A percentile compares a stretch with the other conserved stretches of the same genome.
These are phyloP conservation scores for Drosophila varians DNA, from an alignment of 1,140 invertebrate genomes.

Conservation along the genomic window DNA sequence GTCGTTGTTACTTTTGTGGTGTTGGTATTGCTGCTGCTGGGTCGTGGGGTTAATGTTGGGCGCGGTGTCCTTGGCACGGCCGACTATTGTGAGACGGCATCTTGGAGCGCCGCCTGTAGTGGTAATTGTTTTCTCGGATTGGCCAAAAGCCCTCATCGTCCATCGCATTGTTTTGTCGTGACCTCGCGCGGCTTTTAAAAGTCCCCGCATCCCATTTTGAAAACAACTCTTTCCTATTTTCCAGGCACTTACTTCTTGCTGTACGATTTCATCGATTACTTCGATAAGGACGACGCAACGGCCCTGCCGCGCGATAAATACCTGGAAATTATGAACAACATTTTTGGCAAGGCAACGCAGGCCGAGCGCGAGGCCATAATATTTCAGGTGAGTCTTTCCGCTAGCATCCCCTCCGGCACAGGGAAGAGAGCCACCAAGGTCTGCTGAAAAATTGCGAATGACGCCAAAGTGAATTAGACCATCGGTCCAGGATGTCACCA, in stretches of 20 bases:
- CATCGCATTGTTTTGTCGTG: slow-evolving; percentile 40
- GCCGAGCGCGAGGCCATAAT: slow-evolving; percentile 94
- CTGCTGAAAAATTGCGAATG: not conserved
- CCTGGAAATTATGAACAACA: slow-evolving; percentile 92
- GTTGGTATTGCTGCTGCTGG: slow-evolving; percentile 29
- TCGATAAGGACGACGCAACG: slow-evolving; percentile 93
- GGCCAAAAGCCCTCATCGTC: slow-evolving; percentile 22
- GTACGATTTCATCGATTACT: slow-evolving; percentile 95
- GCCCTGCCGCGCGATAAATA: slow-evolving; percentile 92
- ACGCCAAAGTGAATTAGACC: slow-evolving; percentile 18
- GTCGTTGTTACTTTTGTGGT: slow-evolving; percentile 6
- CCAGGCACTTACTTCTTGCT: slow-evolving; percentile 95
- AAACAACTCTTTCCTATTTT: slow-evolving; percentile 66
- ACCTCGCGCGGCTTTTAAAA: slow-evolving; percentile 33
- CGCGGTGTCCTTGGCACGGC: slow-evolving; percentile 74
- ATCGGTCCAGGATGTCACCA: not conserved
- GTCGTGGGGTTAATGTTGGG: slow-evolving; percentile 69
- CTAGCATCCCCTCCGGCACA: not conserved
- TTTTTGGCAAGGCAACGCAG: slow-evolving; percentile 93
- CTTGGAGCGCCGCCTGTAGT: slow-evolving; percentile 53
- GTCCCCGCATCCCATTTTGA: not conserved
- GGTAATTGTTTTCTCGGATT: slow-evolving; percentile 72
- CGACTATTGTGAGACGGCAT: slow-evolving; percentile 59
- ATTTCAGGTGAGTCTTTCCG: slow-evolving; percentile 89
- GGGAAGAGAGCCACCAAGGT: not conserved